These are phyloP conservation scores for Eupithecia insigniata DNA, from an alignment of 2,888 invertebrate genomes.

Conservation along the genomic window DNA sequence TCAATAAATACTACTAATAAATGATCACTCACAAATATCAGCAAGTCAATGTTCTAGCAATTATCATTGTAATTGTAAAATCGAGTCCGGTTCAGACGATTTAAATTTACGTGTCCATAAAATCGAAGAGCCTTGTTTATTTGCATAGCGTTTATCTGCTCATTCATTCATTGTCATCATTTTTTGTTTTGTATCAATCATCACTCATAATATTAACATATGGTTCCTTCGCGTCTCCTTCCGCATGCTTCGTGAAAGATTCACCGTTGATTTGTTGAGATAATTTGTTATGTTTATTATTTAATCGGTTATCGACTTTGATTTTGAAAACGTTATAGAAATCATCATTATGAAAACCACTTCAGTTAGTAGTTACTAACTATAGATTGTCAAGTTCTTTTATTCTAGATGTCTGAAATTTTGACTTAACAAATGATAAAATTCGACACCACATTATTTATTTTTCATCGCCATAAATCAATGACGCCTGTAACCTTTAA, in stretches of 20 bases:
- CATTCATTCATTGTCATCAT: conserved; percentile 25
- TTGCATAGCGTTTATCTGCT: conserved; percentile 26
- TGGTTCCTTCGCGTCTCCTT: conserved; percentile 49
- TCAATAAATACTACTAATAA: neutral
- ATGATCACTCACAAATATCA: neutral
- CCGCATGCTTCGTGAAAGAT: conserved; percentile 46
- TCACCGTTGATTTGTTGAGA: conserved; percentile 2
- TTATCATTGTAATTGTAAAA: conserved; percentile 5
- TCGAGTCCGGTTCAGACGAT: neutral
- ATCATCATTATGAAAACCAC: neutral
- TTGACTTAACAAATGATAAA: neutral
- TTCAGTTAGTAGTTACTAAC: neutral
- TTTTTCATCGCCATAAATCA: conserved; percentile 3
- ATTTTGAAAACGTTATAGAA: neutral
- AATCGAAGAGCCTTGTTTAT: conserved; percentile 19
- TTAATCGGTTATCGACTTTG: neutral
- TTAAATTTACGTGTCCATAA: conserved; percentile 3
- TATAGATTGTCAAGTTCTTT: neutral
- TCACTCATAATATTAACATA: conserved; percentile 42
- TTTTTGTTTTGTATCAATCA: conserved; percentile 40
- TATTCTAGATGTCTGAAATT: neutral
- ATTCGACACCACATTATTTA: neutral
- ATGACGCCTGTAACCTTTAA: conserved; percentile 4
- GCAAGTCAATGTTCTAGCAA: neutral
- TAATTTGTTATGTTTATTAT: neutral